Base-by-base conservation (phyloP, 2,888 invertebrate species). In the Eumacrocentrus americanus region DNA sequence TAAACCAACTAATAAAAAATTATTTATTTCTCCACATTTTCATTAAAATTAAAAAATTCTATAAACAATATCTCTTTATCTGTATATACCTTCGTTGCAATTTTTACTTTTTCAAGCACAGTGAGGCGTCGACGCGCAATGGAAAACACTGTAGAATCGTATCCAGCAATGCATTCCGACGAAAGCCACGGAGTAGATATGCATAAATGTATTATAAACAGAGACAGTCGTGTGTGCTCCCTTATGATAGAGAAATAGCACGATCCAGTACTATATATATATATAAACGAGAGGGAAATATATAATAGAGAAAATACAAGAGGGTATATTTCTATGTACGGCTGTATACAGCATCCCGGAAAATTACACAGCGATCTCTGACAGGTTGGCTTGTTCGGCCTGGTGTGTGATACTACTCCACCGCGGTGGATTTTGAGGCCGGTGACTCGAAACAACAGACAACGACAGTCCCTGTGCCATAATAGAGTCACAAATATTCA, bases 291-390 rank as follows among this genome's bases (percentile, higher is more conserved):
- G 7, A 12, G 46, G 29, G 16, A 35, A 38, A 50, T 22, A 23
- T 1, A 35, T 16, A 53, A 20, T 18, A 25, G 42, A 22, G 25
- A 1, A 29, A 3, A 40, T 11, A 12, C 9, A 55, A 23, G 35
- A 20, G 44, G 29, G 9, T n/a, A 40, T n/a, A 38, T 23, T 23
- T 29, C 18, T 14, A 38, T 14, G 9, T 18, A 29, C 29, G 38
- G 3, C 44, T 22, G 25, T 16, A 7, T 38, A 58, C 46, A 55
- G 46, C 14, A n/a, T 61, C 50, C 63, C 58, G 63, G 62, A 67
- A 65, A 67, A 67, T 65, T 67, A 65, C 60, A 65, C 40, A 40
- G 25, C 55, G 54, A 61, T 62, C 57, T 46, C 57, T 58, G 62
- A 55, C 61, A 40, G 54, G 25, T 42, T 50, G 50, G 34, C 53